These are phyloP conservation scores for Cladopsammia gracilis DNA, from an alignment of 64 coral and sea anemone species.

Conservation along the genomic window DNA sequence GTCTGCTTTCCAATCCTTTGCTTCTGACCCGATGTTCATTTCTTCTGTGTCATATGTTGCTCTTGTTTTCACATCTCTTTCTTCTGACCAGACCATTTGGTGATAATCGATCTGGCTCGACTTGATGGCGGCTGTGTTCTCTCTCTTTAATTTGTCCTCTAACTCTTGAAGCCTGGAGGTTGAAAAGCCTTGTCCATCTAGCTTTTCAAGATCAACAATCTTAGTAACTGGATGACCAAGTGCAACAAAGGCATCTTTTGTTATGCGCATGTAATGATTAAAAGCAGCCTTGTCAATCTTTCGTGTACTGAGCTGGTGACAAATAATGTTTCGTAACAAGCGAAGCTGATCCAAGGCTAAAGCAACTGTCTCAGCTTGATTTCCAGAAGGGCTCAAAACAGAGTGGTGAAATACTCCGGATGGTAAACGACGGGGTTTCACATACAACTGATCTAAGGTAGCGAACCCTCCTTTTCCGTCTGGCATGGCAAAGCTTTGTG, in stretches of 20 bases:
- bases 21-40: too few relatives aligned
- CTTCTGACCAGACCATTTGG: background rate
- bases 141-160: background rate
- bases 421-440: background rate
- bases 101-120: background rate
- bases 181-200: constrained; percentile 20
- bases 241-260: constrained; percentile 1
- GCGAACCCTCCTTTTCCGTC: background rate
- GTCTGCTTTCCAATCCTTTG: too few relatives aligned
- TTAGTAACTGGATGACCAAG: background rate
- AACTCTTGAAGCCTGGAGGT: background rate
- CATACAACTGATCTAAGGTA: constrained; percentile 1
- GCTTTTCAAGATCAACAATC: constrained; percentile 10
- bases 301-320: constrained; percentile 14
- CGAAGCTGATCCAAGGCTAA: constrained; percentile 51
- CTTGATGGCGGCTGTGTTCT: background rate
- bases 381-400: constrained; percentile 7
- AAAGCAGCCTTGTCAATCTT: constrained; percentile 34
- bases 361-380: constrained; percentile 17
- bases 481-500: constrained; percentile 35
- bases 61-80: too few relatives aligned
- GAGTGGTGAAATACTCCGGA: background rate
- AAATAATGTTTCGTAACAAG: constrained; percentile 7
- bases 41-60: too few relatives aligned
- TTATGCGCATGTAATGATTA: background rate